phyloP scores from a whole-genome alignment of 2,888 invertebrate species.

The Mechanitis mazaeus region DNA sequence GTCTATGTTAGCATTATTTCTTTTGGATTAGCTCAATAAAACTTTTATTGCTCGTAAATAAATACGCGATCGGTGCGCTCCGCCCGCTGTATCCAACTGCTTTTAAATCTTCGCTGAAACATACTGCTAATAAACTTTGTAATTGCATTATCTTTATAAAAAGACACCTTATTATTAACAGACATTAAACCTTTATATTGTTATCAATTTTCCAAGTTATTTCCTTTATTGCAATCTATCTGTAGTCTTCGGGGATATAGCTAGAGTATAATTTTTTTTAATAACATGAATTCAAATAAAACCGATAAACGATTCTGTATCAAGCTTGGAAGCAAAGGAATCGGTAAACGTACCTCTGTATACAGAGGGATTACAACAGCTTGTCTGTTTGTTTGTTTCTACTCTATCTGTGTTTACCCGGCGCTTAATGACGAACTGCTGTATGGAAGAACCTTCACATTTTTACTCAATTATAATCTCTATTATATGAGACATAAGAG shows the following conservation, averaged over 20 bases:
- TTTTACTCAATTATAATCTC: slow-evolving; percentile 9
- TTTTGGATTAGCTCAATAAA: slow-evolving; percentile 44
- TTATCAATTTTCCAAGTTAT: no score
- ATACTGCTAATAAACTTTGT: slow-evolving; percentile 2
- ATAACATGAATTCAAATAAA: not conserved
- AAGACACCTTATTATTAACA: not conserved
- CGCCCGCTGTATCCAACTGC: slow-evolving; percentile 13
- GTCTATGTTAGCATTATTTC: slow-evolving; percentile 30
- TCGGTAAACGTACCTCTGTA: slow-evolving; percentile 29
- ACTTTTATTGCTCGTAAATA: slow-evolving; percentile 47
- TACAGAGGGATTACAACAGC: slow-evolving; percentile 45
- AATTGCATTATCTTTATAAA: not conserved
- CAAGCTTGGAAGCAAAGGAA: slow-evolving; percentile 24
- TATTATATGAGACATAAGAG: slow-evolving; percentile 5
- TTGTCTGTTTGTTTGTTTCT: slow-evolving; percentile 42
- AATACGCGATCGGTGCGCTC: slow-evolving; percentile 25
- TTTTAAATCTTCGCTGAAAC: not conserved
- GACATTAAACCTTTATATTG: no score
- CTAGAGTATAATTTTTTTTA: not conserved
- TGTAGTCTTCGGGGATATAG: no score
- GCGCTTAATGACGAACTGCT: slow-evolving; percentile 39
- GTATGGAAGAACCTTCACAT: not conserved
- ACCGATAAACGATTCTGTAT: slow-evolving; percentile 18
- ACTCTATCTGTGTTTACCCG: slow-evolving; percentile 40
- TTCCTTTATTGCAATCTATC: no score